Conservation (phyloP, 2,113 vertebrate genomes). For the Solea senegalensis region DNA sequence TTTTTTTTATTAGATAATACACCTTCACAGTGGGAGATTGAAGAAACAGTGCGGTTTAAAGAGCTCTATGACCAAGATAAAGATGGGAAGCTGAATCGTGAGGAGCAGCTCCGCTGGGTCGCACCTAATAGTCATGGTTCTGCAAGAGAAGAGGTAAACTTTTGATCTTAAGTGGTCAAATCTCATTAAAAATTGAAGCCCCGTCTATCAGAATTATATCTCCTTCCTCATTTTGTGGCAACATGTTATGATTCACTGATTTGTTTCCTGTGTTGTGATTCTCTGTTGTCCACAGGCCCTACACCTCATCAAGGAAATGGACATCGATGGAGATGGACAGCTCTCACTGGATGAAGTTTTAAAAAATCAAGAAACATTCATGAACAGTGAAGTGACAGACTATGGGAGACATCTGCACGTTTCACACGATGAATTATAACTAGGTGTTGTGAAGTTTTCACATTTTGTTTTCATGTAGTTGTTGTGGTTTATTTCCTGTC, state of each 20-base stretch:
- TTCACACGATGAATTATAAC: slow-evolving; percentile 79
- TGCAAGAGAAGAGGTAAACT: slow-evolving; percentile 90
- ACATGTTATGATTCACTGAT: background rate
- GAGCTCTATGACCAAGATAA: slow-evolving; percentile 93
- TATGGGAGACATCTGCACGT: slow-evolving; percentile 87
- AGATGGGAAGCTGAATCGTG: slow-evolving; percentile 87
- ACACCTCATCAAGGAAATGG: slow-evolving; percentile 95
- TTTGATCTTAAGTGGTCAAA: background rate
- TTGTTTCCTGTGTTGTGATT: slow-evolving; percentile 11
- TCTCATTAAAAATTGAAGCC: no score
- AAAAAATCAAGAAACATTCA: slow-evolving; percentile 90
- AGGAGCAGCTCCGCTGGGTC: slow-evolving; percentile 93
- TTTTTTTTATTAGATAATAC: slow-evolving; percentile 64
- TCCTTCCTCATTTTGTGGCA: background rate
- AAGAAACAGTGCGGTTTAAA: slow-evolving; percentile 92
- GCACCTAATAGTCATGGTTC: slow-evolving; percentile 94
- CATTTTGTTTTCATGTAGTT: background rate
- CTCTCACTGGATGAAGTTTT: slow-evolving; percentile 90
- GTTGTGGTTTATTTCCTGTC: background rate
- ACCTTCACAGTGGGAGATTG: slow-evolving; percentile 93
- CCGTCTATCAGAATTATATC: background rate
- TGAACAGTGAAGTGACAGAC: slow-evolving; percentile 97
- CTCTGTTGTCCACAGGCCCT: slow-evolving; percentile 81
- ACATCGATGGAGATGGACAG: slow-evolving; percentile 86
- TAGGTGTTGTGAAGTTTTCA: background rate